Evolutionary conservation across 2,797 vertebrate genomes (phyloP).

Genomic region (Pangasius sanitwongsei): DNA sequence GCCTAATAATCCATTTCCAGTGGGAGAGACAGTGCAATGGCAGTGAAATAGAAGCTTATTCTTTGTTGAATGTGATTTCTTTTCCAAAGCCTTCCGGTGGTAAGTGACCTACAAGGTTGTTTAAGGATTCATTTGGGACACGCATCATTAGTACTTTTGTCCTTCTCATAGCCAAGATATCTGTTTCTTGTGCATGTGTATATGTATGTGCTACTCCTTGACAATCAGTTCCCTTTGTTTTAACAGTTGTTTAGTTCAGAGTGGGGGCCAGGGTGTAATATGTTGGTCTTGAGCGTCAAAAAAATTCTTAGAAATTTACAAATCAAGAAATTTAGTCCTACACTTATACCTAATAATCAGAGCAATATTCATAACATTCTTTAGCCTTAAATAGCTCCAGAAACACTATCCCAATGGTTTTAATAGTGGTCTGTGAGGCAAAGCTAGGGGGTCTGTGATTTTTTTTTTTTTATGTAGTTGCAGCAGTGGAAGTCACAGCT

Average conservation of each 20-base stretch:
- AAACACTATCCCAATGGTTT: neutral
- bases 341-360: neutral
- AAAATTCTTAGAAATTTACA: neutral
- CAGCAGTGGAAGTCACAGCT: neutral
- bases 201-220: neutral
- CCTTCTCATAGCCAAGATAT: neutral
- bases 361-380: neutral
- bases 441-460: neutral
- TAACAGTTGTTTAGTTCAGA: neutral
- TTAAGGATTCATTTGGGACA: conserved; percentile 52
- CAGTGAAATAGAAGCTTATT: conserved; percentile 36
- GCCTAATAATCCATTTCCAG: conserved; percentile 38
- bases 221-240: neutral
- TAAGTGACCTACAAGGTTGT: conserved; percentile 55
- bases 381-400: neutral
- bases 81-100: conserved; percentile 43
- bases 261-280: neutral
- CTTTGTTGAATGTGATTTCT: conserved; percentile 62
- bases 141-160: conserved; percentile 53
- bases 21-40: conserved; percentile 38
- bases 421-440: neutral
- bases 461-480: neutral
- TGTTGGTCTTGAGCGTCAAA: neutral
- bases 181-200: neutral
- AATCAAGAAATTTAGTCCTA: neutral